Evolutionary conservation across 2,888 invertebrate genomes (phyloP).

Genomic region (Silvanus unidentatus): DNA sequence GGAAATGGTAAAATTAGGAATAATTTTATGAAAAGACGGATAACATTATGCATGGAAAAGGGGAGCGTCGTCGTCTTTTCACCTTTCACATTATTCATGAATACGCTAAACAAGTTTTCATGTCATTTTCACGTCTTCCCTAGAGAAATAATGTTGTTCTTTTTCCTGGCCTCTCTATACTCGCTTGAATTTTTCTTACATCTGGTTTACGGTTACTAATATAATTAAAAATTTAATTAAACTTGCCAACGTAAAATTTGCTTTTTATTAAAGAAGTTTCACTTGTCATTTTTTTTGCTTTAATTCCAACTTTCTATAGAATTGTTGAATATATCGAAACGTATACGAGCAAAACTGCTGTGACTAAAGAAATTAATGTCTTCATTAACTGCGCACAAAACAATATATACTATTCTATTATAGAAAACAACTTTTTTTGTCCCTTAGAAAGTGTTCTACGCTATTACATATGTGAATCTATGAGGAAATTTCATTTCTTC

Average conservation of each 20-base stretch:
- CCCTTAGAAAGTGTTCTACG: too few species aligned
- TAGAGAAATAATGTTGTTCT: constrained; percentile 27
- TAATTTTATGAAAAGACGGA: too few species aligned
- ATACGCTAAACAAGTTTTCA: constrained; percentile 34
- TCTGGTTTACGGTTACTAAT: constrained; percentile 22
- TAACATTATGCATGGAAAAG: neutral
- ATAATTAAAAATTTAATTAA: constrained; percentile 32
- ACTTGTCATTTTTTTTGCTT: neutral
- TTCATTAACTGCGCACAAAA: too few species aligned
- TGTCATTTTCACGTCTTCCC: constrained; percentile 32
- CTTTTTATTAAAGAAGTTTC: constrained; percentile 19
- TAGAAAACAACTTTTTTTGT: too few species aligned
- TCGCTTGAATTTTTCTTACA: constrained; percentile 5
- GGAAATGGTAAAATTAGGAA: too few species aligned
- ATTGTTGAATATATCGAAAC: too few species aligned
- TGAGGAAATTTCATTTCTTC: too few species aligned
- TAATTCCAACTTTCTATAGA: too few species aligned
- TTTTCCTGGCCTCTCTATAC: constrained; percentile 4
- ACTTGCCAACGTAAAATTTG: constrained; percentile 21
- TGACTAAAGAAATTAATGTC: too few species aligned
- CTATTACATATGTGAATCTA: too few species aligned
- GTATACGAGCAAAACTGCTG: too few species aligned
- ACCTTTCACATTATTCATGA: constrained; percentile 31
- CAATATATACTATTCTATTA: too few species aligned
- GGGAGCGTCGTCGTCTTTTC: constrained; percentile 6